Percentiles rank a stretch among this genome's conserved stretches.
phyloP scores from a whole-genome alignment of 2,888 invertebrate genomes.

The Cheilosia scutellata region DNA sequence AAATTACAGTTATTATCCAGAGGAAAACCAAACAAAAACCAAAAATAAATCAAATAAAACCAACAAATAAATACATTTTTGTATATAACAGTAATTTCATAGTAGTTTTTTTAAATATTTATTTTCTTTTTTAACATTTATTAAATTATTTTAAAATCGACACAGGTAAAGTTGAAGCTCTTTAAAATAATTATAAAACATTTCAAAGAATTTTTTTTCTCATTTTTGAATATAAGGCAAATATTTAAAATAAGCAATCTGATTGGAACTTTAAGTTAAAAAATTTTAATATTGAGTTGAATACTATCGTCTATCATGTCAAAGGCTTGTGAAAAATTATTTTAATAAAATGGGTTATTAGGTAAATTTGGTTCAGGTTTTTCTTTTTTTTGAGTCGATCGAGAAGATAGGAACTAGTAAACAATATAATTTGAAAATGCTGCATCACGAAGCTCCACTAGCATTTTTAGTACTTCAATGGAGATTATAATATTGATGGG shows the following conservation, averaged over 20 bases:
- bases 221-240: background rate
- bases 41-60: slow-evolving; percentile 65
- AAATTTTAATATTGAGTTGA: background rate
- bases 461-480: too few species aligned
- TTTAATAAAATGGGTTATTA: background rate
- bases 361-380: too few species aligned
- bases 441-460: too few species aligned
- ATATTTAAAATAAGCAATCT: slow-evolving; percentile 20
- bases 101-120: slow-evolving; percentile 35
- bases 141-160: slow-evolving; percentile 36
- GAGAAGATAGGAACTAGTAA: too few species aligned
- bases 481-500: too few species aligned
- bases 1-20: slow-evolving; percentile 65
- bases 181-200: slow-evolving; percentile 12
- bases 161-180: slow-evolving; percentile 37
- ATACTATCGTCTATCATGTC: background rate
- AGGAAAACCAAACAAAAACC: slow-evolving; percentile 45
- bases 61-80: slow-evolving; percentile 56
- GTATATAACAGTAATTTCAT: slow-evolving; percentile 50
- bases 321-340: background rate
- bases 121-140: slow-evolving; percentile 13
- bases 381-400: too few species aligned
- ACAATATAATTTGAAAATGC: too few species aligned
- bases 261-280: background rate
- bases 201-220: background rate